Evolutionary conservation across 2,113 vertebrate genomes (phyloP), one percentile per base, ranked within the genome.

Genomic region (Isurus oxyrinchus): DNA sequence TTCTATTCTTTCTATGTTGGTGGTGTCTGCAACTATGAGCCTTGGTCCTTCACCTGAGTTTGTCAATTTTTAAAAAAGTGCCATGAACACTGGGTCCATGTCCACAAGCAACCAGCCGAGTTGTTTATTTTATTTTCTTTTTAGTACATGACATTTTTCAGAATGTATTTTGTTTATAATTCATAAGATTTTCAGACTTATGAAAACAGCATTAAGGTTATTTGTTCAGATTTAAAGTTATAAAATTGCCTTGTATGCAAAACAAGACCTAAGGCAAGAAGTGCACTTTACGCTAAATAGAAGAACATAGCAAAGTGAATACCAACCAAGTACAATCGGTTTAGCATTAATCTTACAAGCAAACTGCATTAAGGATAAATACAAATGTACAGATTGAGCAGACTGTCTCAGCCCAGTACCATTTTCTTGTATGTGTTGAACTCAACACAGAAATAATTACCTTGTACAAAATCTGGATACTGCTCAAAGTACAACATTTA

Each of bases 331-430:
- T 72, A 53, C 21, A 49, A 59, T 31, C 44, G 21, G 94, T 72
- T 94, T 94, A 63, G 23, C 59, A 94, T 69, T 53, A 72, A 67
- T 95, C 94, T 95, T 69, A 66, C 94, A n/a, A 49, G n/a, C 63
- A 53, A 66, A 69, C 21, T 31, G 94, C 94, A 95, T 69, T 67
- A 49, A 94, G 94, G 94, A 95, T 95, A 95, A 72, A 95, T 69
- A 95, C 40, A 95, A 95, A 72, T 95, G 94, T 95, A 95, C 94
- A 95, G 66, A 95, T 53, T 95, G 94, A 95, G 63, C 63, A 59
- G 88, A 93, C 57, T 93, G 57, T 93, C 57, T 61, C 88, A 53
- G n/a, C 44, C 44, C 66, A 95, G 94, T 95, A 95, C 94, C 94
- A 72, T 69, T 95, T 19, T 69, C 94, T 14, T 67, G 61, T 49